Percentiles rank a stretch among this genome's conserved stretches.
Conservation (phyloP, 2,113 vertebrate genomes). For the Sprattus sprattus region DNA sequence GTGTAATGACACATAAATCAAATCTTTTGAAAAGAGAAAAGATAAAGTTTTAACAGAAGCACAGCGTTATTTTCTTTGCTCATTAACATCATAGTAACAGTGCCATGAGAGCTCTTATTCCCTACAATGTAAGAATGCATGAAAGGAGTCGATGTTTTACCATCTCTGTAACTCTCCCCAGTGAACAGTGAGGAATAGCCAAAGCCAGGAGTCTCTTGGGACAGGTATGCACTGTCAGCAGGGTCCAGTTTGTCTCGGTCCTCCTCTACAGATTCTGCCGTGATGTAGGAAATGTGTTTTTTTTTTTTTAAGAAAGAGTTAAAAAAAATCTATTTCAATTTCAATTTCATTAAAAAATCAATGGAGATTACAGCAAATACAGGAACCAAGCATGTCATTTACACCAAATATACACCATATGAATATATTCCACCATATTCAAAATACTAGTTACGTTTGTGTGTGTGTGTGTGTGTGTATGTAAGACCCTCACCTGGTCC, state of each 20-base stretch:
- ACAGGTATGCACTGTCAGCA: slow-evolving; percentile 41
- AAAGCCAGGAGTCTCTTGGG: slow-evolving; percentile 28
- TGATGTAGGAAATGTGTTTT: neutral
- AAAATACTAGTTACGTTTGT: neutral
- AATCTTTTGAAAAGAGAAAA: too few species aligned
- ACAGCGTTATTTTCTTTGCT: neutral
- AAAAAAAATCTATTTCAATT: too few species aligned
- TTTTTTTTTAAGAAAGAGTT: neutral
- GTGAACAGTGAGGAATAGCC: slow-evolving; percentile 43
- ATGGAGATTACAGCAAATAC: neutral
- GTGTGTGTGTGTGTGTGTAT: neutral
- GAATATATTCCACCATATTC: too few species aligned
- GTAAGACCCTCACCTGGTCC: slow-evolving; percentile 48
- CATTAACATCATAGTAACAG: neutral
- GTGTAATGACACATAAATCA: too few species aligned
- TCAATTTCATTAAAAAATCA: too few species aligned
- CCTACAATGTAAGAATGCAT: neutral
- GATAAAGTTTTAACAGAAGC: neutral
- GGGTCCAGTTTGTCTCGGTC: slow-evolving; percentile 45
- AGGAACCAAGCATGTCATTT: too few species aligned
- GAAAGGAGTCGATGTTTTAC: slow-evolving; percentile 19
- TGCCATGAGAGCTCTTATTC: neutral
- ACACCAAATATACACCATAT: too few species aligned
- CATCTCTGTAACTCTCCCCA: slow-evolving; percentile 42
- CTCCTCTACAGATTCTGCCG: slow-evolving; percentile 45